These are phyloP conservation scores for Grantiella picta DNA, from an alignment of 2,113 vertebrate genomes.

Conservation along the genomic window DNA sequence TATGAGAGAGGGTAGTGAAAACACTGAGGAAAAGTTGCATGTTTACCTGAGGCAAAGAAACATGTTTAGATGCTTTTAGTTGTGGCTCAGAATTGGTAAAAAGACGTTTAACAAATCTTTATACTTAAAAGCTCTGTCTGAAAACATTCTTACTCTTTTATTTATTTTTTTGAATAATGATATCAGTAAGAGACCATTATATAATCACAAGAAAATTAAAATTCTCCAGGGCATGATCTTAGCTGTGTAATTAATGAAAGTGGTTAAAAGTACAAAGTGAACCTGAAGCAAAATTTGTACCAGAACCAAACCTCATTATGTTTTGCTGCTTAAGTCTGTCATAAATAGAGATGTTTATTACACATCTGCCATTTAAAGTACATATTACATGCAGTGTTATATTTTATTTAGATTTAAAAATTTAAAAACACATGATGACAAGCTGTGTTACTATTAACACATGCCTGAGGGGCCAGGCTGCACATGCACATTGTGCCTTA, in stretches of 20 bases:
- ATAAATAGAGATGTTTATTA: constrained; percentile 64
- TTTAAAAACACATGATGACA: constrained; percentile 32
- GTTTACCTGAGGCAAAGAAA: background rate
- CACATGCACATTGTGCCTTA: background rate
- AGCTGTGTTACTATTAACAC: constrained; percentile 49
- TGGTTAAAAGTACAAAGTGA: constrained; percentile 65
- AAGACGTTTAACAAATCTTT: background rate
- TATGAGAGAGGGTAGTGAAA: background rate
- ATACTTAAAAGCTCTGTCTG: background rate
- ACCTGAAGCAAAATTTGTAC: constrained; percentile 54
- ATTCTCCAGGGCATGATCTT: constrained; percentile 63
- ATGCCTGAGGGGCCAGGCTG: background rate
- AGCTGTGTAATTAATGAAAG: constrained; percentile 63
- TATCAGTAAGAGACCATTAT: constrained; percentile 69
- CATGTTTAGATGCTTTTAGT: background rate
- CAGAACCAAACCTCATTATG: constrained; percentile 55
- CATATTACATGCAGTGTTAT: background rate
- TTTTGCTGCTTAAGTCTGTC: constrained; percentile 50
- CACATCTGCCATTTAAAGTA: constrained; percentile 49
- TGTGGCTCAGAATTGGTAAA: background rate
- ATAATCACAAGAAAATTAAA: constrained; percentile 74
- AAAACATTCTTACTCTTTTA: background rate
- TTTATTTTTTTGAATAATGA: constrained; percentile 41
- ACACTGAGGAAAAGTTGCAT: background rate
- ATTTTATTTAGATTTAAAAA: constrained; percentile 53